phyloP scores from a whole-genome alignment of 2,113 vertebrate genomes.

The Phycodurus eques region DNA sequence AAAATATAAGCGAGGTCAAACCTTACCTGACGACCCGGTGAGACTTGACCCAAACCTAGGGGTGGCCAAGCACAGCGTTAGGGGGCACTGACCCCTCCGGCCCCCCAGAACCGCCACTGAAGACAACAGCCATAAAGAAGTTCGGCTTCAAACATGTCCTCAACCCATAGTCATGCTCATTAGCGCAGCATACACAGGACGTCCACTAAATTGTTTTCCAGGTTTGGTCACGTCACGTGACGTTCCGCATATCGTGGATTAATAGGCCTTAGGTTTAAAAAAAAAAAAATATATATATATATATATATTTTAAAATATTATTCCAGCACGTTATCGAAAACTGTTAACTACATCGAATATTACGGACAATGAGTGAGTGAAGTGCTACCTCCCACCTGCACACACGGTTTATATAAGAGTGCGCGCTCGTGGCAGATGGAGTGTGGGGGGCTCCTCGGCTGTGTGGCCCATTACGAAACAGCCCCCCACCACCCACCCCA shows the following conservation, averaged over 20 bases:
- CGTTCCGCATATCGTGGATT: background rate
- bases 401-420: background rate
- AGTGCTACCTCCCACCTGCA: background rate
- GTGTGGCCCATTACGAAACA: background rate
- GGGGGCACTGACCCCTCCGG: too few species aligned
- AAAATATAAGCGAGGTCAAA: too few species aligned
- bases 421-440: background rate
- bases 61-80: too few species aligned
- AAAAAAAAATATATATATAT: background rate
- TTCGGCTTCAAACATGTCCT: too few species aligned
- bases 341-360: background rate
- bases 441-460: background rate
- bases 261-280: background rate
- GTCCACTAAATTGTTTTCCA: too few species aligned
- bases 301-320: background rate
- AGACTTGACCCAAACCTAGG: too few species aligned
- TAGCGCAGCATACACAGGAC: too few species aligned
- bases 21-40: too few species aligned
- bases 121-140: too few species aligned
- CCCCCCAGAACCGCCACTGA: too few species aligned
- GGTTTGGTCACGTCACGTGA: too few species aligned
- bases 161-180: too few species aligned
- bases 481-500: background rate
- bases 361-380: background rate
- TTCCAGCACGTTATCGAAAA: background rate